Evolutionary conservation across 2,888 invertebrate species (phyloP).

Genomic region (Tachystola acroxantha): DNA sequence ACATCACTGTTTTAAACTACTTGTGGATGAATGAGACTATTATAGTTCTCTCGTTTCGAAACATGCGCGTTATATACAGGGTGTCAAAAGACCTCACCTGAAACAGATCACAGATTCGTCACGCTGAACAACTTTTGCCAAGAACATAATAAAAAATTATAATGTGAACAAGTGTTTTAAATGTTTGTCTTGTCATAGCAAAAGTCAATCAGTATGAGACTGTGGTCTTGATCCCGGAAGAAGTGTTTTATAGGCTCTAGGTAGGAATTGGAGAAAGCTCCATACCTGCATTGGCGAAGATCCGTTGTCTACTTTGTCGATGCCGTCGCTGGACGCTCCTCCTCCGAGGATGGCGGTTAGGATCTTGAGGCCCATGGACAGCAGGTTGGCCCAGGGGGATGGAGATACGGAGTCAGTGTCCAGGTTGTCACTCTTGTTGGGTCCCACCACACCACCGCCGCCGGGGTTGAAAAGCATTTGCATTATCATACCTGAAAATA

Average conservation of each 20-base stretch:
- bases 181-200: too few species aligned
- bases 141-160: too few species aligned
- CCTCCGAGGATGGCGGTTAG: conserved; percentile 90
- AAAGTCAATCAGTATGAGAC: too few species aligned
- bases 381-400: conserved; percentile 92
- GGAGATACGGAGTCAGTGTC: conserved; percentile 84
- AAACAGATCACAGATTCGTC: too few species aligned
- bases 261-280: background rate
- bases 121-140: too few species aligned
- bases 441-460: conserved; percentile 78
- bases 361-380: conserved; percentile 91
- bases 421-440: conserved; percentile 88
- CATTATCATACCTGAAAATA: conserved; percentile 83
- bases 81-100: too few species aligned
- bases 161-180: too few species aligned
- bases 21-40: background rate
- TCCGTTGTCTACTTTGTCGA: conserved; percentile 94
- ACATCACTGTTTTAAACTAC: background rate
- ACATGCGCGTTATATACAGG: conserved; percentile 3
- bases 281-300: conserved; percentile 93
- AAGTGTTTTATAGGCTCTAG: too few species aligned
- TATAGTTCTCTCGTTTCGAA: background rate
- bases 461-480: conserved; percentile 90
- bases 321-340: conserved; percentile 86
- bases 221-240: too few species aligned